Base-by-base conservation (phyloP, 1,140 invertebrate species). In the Reticulitermes speratus region DNA sequence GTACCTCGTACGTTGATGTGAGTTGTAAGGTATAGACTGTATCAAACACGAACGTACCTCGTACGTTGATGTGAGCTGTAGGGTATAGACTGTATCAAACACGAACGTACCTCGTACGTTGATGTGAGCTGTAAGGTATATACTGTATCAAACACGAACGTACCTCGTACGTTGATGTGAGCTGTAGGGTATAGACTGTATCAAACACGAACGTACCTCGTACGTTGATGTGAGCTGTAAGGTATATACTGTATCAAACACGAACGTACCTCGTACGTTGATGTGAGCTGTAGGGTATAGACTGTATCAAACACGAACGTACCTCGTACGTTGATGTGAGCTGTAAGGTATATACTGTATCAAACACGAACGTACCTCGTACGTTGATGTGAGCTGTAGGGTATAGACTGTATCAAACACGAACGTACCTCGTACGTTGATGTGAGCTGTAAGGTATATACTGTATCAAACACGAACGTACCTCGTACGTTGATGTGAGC, bases 241-340 rank as follows among this genome's bases (percentile, higher is more conserved):
- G 23, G 93, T 93, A 87, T 94, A 95, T n/a, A n/a, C 7, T 81
- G 21, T 16, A n/a, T 55, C 55, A 84, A 87, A 83, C 89, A 87
- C 55, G 5, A 2, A 38, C 52, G 19, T 92, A 97, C 96, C 94
- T 97, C 96, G 91, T 97, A 97, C 6, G 95, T 96, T 16, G 96
- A 96, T 83, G 95, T 95, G 11, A 98, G 92, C 89, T 95, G 92
- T 0, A 98, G 91, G 23, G 93, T 93, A 87, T 94, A 95, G 90
- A 97, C 7, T 81, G 21, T 16, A n/a, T 55, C 55, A 84, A 87
- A 83, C 89, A 87, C 55, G 5, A 2, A 38, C 52, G 19, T 92
- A 97, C 96, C 94, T 97, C 96, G 91, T 97, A 97, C 6, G 95
- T 96, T 16, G 96, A 96, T 83, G 95, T 95, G 11, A 98, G 92